phyloP scores from a whole-genome alignment of 2,113 vertebrate genomes.

The Poeciliopsis retropinna region DNA sequence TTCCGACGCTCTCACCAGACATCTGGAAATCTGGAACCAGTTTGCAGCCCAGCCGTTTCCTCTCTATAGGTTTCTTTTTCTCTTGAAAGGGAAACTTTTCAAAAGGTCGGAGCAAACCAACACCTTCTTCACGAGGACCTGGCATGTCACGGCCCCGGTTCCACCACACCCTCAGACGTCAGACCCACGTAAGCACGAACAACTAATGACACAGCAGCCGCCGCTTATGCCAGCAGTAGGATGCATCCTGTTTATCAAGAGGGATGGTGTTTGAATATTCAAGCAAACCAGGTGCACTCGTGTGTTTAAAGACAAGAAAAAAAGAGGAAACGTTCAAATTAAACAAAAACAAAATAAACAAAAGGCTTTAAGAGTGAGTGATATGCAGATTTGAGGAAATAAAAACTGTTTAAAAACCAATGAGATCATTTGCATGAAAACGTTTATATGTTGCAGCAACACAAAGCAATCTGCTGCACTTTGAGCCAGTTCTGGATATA shows the following conservation, averaged over 20 bases:
- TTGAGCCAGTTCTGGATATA: too few species aligned
- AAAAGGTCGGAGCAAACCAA: slow-evolving; percentile 50
- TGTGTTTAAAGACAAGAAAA: neutral
- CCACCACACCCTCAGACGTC: slow-evolving; percentile 71
- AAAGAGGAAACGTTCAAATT: neutral
- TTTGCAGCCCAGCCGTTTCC: slow-evolving; percentile 46
- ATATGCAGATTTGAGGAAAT: too few species aligned
- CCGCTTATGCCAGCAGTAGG: slow-evolving; percentile 34
- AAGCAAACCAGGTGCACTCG: slow-evolving; percentile 32
- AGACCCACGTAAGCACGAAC: slow-evolving; percentile 33
- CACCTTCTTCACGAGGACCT: slow-evolving; percentile 49
- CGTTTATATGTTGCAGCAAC: too few species aligned
- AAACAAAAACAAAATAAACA: neutral
- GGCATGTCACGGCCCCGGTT: slow-evolving; percentile 40
- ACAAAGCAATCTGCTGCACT: too few species aligned
- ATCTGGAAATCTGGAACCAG: slow-evolving; percentile 10
- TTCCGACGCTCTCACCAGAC: neutral
- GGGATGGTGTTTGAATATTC: slow-evolving; percentile 64
- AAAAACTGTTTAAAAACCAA: too few species aligned
- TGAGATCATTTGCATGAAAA: too few species aligned
- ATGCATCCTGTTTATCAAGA: slow-evolving; percentile 74
- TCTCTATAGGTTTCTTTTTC: slow-evolving; percentile 59
- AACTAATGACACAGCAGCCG: slow-evolving; percentile 58
- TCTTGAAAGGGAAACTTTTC: slow-evolving; percentile 70
- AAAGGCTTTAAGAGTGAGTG: neutral